Evolutionary conservation across 2,797 vertebrate genomes (phyloP), one percentile per base, ranked within the genome.

Genomic region (Pangasius macronema): DNA sequence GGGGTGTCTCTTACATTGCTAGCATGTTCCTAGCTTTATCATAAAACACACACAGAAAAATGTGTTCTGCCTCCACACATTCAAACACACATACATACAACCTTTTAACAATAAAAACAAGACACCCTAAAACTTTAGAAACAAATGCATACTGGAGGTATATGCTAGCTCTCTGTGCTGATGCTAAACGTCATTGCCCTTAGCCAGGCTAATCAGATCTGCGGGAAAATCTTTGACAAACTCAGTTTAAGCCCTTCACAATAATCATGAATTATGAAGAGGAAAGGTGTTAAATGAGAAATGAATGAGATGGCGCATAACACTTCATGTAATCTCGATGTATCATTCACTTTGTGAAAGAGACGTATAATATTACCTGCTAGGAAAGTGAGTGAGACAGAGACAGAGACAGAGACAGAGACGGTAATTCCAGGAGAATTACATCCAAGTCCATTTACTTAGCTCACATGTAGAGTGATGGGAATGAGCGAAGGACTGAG

Each of bases 221-320:
- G 36, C 11, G 14, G 36, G 79, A 81, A 81, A 63, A 27, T 39
- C 87, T 84, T 88, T 72, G 72, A 88, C 84, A 86, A 88, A 88
- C 84, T 89, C 42, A 85, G 87, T 87, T 86, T 87, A 61, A 55
- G 80, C 65, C 83, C 67, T 51, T 67, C 2, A 83, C 87, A 86
- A 90, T 90, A 89, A 89, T 86, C 89, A 92, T 92, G 85, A 91
- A 92, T 91, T 91, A 92, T 92, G 91, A 83, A 91, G 75, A 87
- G 77, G 87, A 87, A 92, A 91, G 81, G 89, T 91, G 90, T 90
- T 90, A 85, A 85, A 91, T 91, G 87, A 91, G 91, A 91, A 90
- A 91, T 92, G 91, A 89, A 92, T 91, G 91, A 92, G 91, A 87
- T 61, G 72, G 81, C 65, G 77, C 89, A 85, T 86, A 86, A 84